Conservation (phyloP, 2,888 invertebrate genomes). For the Balanococcus diminutus region DNA sequence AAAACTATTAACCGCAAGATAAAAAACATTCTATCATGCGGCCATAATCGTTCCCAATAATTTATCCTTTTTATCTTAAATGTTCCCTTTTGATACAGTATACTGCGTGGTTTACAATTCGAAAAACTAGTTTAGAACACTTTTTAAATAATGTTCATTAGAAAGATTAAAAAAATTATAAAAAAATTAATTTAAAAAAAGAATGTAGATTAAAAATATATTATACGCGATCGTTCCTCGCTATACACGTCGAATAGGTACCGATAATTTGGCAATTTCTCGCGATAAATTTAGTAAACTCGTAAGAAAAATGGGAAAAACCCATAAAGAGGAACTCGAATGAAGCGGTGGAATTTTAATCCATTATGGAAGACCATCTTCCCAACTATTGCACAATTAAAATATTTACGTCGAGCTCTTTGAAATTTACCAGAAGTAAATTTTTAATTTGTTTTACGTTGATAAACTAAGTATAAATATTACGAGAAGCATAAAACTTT, state of each 20-base stretch:
- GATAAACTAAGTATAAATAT: neutral
- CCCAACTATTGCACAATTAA: neutral
- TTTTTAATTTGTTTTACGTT: neutral
- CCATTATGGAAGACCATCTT: neutral
- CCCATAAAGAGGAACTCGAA: neutral
- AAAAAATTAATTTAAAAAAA: neutral
- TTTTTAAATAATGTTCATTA: neutral
- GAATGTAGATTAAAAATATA: neutral
- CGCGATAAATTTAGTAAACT: neutral
- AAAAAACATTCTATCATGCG: neutral
- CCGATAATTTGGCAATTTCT: neutral
- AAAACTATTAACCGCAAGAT: conserved; percentile 34
- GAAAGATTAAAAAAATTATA: neutral
- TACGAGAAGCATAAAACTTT: neutral
- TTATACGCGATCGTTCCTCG: neutral
- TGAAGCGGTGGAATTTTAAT: neutral
- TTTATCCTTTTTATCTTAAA: conserved; percentile 26
- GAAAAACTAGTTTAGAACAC: neutral
- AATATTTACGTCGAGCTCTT: neutral
- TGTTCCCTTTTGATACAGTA: neutral
- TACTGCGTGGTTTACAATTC: neutral
- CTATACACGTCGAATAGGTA: neutral
- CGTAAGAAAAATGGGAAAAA: neutral
- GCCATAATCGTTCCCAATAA: neutral
- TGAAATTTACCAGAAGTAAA: neutral